Conservation (phyloP, 2,888 invertebrate genomes). For the Axea sp. region DNA sequence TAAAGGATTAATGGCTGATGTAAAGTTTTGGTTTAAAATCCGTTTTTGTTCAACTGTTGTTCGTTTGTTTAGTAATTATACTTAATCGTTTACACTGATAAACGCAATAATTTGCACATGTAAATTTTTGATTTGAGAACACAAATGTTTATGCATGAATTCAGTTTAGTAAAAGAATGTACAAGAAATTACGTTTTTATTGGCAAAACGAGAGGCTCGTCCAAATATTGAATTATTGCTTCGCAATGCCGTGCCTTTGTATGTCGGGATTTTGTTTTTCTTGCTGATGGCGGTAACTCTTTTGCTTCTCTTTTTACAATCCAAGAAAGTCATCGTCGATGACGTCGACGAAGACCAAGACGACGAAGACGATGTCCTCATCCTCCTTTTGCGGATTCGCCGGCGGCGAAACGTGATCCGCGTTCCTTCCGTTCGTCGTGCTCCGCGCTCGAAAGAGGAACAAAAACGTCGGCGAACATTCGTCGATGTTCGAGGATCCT, state of each 20-base stretch:
- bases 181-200: slow-evolving; percentile 46
- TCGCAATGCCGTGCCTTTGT: slow-evolving; percentile 43
- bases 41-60: too few species aligned
- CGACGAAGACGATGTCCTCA: slow-evolving; percentile 50
- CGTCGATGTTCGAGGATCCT: slow-evolving; percentile 61
- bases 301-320: slow-evolving; percentile 47
- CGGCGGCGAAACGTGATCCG: slow-evolving; percentile 66
- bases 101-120: too few species aligned
- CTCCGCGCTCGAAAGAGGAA: slow-evolving; percentile 48
- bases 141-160: too few species aligned
- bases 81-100: too few species aligned
- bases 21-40: too few species aligned
- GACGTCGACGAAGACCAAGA: slow-evolving; percentile 38
- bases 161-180: too few species aligned
- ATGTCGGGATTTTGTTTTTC: slow-evolving; percentile 48
- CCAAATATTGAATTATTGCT: slow-evolving; percentile 56
- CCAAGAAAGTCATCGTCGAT: slow-evolving; percentile 54
- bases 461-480: slow-evolving; percentile 62
- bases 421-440: slow-evolving; percentile 61
- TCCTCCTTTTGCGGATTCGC: slow-evolving; percentile 51
- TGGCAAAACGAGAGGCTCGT: slow-evolving; percentile 21
- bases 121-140: too few species aligned
- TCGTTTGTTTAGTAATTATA: too few species aligned
- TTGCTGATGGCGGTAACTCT: slow-evolving; percentile 51
- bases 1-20: too few species aligned